These are phyloP conservation scores for Nysson spinosus DNA, from an alignment of 2,888 invertebrate genomes.

Conservation along the genomic window DNA sequence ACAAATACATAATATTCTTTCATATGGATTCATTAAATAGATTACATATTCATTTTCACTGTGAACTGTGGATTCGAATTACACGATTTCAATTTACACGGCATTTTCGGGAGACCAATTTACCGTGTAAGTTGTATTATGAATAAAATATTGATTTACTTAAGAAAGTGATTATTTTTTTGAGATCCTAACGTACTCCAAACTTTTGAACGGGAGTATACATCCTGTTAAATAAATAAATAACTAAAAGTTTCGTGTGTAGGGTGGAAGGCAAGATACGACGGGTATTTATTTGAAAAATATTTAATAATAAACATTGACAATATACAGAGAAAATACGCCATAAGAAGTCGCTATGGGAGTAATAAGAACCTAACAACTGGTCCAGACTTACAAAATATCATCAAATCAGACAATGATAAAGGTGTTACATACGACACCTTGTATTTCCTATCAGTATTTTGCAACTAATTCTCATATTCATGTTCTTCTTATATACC, in stretches of 20 bases:
- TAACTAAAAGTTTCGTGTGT: neutral
- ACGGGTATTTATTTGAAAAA: constrained; percentile 73
- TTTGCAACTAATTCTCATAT: constrained; percentile 66
- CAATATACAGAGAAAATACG: constrained; percentile 77
- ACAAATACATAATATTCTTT: too few relatives aligned
- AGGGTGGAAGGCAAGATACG: neutral
- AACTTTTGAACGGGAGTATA: too few relatives aligned
- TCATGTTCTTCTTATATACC: constrained; percentile 34
- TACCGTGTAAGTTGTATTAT: too few relatives aligned
- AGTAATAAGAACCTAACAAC: constrained; percentile 76
- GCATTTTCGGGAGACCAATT: too few relatives aligned
- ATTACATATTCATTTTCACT: too few relatives aligned
- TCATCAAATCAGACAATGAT: constrained; percentile 75
- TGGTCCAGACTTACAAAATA: constrained; percentile 76
- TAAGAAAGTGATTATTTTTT: too few relatives aligned
- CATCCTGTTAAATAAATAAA: too few relatives aligned
- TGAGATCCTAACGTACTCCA: too few relatives aligned
- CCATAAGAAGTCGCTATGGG: constrained; percentile 76
- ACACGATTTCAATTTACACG: too few relatives aligned
- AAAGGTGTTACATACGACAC: constrained; percentile 67
- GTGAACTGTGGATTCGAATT: too few relatives aligned
- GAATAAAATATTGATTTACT: too few relatives aligned
- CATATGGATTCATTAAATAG: too few relatives aligned
- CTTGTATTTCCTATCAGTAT: constrained; percentile 65
- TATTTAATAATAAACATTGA: constrained; percentile 78